A percentile compares a stretch with the other conserved stretches of the same genome.
Evolutionary conservation across 1,140 invertebrate species (phyloP).

Genomic region (Diorhabda elongata): DNA sequence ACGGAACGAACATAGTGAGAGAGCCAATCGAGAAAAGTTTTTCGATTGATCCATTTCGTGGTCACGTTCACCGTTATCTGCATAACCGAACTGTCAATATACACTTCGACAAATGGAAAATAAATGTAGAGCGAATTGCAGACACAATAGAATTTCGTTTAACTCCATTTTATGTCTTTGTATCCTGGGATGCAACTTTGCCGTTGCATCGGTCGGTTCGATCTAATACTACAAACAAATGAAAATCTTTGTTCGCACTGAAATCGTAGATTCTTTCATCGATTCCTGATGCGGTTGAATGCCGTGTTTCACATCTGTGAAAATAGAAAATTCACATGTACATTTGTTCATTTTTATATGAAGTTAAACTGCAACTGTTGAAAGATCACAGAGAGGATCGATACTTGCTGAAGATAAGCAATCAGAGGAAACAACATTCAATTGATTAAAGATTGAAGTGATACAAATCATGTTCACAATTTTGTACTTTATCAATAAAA

Average conservation of each 20-base stretch:
- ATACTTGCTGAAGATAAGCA: no score
- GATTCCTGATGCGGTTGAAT: no score
- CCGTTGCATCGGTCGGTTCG: not conserved
- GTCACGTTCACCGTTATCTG: constrained; percentile 1
- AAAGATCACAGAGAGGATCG: no score
- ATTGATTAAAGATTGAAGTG: no score
- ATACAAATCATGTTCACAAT: no score
- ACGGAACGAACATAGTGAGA: not conserved
- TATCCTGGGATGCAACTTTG: not conserved
- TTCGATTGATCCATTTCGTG: not conserved
- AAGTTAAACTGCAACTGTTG: no score
- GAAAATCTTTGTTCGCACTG: not conserved
- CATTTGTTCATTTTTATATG: no score
- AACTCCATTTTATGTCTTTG: not conserved
- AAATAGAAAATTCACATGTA: no score
- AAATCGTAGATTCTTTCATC: no score
- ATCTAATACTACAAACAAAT: not conserved
- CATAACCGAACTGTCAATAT: not conserved
- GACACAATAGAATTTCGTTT: constrained; percentile 2
- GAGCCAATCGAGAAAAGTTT: not conserved
- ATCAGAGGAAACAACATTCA: no score
- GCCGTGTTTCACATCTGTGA: no score
- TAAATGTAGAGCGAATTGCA: constrained; percentile 2
- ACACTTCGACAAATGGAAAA: not conserved
- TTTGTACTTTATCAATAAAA: no score